Percentiles rank a stretch among this genome's conserved stretches.
Conservation (phyloP, 1,140 invertebrate species). For the Drosophila seguyi region DNA sequence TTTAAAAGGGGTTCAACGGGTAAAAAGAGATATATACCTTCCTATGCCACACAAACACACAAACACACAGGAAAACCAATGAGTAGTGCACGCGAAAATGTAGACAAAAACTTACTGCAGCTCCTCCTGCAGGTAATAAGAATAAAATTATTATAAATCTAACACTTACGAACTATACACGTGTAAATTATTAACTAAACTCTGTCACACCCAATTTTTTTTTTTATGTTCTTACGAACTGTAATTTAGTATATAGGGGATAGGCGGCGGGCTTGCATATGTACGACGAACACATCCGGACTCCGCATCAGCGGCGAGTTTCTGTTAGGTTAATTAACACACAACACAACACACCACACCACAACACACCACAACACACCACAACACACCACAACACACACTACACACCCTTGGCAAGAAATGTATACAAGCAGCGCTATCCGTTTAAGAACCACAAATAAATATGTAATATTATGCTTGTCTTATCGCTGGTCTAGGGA, state of each 20-base stretch:
- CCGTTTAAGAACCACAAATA: conserved; percentile 25
- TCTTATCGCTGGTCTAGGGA: neutral
- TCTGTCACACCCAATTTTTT: conserved; percentile 4
- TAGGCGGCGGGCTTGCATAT: neutral
- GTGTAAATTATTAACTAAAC: conserved; percentile 60
- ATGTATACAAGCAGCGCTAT: conserved; percentile 36
- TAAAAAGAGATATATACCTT: conserved; percentile 16
- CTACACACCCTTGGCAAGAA: conserved; percentile 13
- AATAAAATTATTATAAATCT: conserved; percentile 51
- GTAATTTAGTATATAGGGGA: conserved; percentile 42
- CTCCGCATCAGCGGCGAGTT: conserved; percentile 16
- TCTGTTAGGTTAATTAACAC: conserved; percentile 40
- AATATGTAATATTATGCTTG: conserved; percentile 28
- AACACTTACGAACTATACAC: conserved; percentile 46
- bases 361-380: neutral
- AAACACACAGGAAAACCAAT: conserved; percentile 3
- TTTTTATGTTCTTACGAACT: conserved; percentile 26
- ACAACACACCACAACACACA: neutral
- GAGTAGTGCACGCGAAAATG: conserved; percentile 23
- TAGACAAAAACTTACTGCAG: conserved; percentile 57
- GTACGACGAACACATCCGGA: conserved; percentile 2
- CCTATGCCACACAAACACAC: conserved; percentile 9
- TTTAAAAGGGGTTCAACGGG: conserved; percentile 5
- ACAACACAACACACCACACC: neutral
- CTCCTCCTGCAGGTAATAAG: conserved; percentile 37